Evolutionary conservation across 1,140 invertebrate species (phyloP).

Genomic region (Meloidogyne floridensis): DNA sequence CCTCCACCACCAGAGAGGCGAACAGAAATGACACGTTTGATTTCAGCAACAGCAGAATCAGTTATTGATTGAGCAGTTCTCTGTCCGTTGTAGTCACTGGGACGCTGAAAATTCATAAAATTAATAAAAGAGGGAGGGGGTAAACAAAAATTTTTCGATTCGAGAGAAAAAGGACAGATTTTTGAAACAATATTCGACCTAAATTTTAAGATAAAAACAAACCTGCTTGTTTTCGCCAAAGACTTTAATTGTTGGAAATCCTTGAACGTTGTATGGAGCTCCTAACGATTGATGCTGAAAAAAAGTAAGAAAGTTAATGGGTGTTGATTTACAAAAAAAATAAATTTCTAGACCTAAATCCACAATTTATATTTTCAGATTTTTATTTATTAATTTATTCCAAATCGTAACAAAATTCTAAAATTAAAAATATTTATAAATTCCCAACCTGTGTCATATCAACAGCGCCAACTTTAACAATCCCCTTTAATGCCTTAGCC

Average conservation of each 20-base stretch:
- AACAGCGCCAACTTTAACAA: conserved; percentile 89
- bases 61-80: conserved; percentile 83
- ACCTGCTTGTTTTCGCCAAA: conserved; percentile 79
- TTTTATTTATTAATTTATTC: too few relatives aligned
- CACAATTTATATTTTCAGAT: too few relatives aligned
- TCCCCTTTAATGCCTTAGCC: conserved; percentile 83
- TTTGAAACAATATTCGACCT: too few relatives aligned
- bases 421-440: background rate
- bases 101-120: background rate
- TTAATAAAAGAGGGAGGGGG: background rate
- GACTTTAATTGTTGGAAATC: conserved; percentile 95
- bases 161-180: too few relatives aligned
- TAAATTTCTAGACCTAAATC: too few relatives aligned
- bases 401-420: too few relatives aligned
- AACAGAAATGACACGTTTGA: conserved; percentile 46
- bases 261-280: conserved; percentile 79
- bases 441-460: conserved; percentile 83
- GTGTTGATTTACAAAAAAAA: too few relatives aligned
- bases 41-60: conserved; percentile 73
- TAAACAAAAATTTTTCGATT: too few relatives aligned
- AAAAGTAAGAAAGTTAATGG: too few relatives aligned
- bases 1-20: conserved; percentile 34
- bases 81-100: conserved; percentile 68
- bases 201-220: background rate
- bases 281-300: conserved; percentile 76